phyloP scores from a whole-genome alignment of 2,888 invertebrate species.

The Dione juno region DNA sequence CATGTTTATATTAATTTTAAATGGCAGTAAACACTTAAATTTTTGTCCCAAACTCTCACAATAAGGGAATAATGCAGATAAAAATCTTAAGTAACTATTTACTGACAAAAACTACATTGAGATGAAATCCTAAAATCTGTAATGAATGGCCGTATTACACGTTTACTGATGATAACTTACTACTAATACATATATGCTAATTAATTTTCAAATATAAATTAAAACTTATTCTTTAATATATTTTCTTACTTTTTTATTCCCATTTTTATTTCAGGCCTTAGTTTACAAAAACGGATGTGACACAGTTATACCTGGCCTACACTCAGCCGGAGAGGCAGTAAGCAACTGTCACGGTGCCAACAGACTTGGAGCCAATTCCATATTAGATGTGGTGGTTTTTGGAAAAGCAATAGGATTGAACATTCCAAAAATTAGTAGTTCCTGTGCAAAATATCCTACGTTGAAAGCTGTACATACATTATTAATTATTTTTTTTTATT shows the following conservation, averaged over 20 bases:
- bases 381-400: conserved; percentile 98
- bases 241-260: neutral
- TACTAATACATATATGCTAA: too few relatives aligned
- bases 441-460: conserved; percentile 89
- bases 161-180: too few relatives aligned
- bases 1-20: too few relatives aligned
- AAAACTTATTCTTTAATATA: too few relatives aligned
- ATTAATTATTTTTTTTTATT: neutral
- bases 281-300: conserved; percentile 84
- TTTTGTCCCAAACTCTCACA: too few relatives aligned
- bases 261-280: conserved; percentile 77
- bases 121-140: too few relatives aligned
- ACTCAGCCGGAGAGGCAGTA: conserved; percentile 96
- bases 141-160: too few relatives aligned
- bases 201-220: too few relatives aligned
- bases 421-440: conserved; percentile 90
- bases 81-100: too few relatives aligned
- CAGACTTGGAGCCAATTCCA: conserved; percentile 98
- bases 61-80: too few relatives aligned
- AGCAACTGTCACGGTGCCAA: conserved; percentile 99
- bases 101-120: too few relatives aligned
- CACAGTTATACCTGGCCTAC: conserved; percentile 91
- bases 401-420: conserved; percentile 96
- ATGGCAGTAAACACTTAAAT: too few relatives aligned
- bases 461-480: conserved; percentile 85